Evolutionary conservation across 2,888 invertebrate genomes (phyloP).

Genomic region (Amphipyra berbera): DNA sequence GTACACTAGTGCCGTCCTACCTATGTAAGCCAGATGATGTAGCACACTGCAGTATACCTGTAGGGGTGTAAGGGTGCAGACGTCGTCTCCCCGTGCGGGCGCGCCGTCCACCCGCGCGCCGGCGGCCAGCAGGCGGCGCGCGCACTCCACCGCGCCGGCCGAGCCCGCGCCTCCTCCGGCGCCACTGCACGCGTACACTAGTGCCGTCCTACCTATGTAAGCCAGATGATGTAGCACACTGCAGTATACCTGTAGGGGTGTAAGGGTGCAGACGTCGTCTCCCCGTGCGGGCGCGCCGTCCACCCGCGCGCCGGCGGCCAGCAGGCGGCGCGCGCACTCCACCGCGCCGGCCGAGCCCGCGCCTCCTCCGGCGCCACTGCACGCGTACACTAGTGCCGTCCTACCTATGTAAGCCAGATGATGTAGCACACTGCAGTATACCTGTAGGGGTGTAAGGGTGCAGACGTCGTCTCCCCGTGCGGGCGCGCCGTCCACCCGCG

Average conservation of each 20-base stretch:
- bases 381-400: constrained; percentile 96
- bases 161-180: constrained; percentile 59
- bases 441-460: constrained; percentile 96
- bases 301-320: constrained; percentile 95
- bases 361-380: constrained; percentile 65
- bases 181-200: constrained; percentile 92
- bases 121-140: constrained; percentile 93
- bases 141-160: constrained; percentile 89
- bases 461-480: constrained; percentile 95
- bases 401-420: constrained; percentile 90
- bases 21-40: no score
- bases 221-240: no score
- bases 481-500: constrained; percentile 96
- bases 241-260: constrained; percentile 93
- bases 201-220: constrained; percentile 93
- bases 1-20: constrained; percentile 97
- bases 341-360: constrained; percentile 81
- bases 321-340: constrained; percentile 91
- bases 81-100: constrained; percentile 94
- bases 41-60: constrained; percentile 91
- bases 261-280: constrained; percentile 96
- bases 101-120: constrained; percentile 97
- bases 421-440: no score
- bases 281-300: constrained; percentile 96
- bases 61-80: constrained; percentile 96